These are phyloP conservation scores for Erannis defoliaria DNA, from an alignment of 2,888 invertebrate species.

Conservation along the genomic window DNA sequence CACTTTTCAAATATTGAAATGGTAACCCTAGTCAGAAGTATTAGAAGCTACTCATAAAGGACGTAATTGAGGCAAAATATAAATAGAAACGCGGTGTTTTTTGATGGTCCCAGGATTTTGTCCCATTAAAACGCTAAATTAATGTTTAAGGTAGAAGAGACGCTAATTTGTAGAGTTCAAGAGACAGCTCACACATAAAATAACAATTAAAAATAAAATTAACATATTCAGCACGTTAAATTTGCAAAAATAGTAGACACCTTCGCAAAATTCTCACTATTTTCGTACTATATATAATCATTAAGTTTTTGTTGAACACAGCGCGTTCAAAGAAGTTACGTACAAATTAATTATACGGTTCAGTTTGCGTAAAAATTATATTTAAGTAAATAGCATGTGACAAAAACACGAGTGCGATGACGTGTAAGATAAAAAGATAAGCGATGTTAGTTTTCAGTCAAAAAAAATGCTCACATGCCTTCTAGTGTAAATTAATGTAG, in stretches of 20 bases:
- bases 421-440: slow-evolving; percentile 53
- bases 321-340: slow-evolving; percentile 1
- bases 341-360: slow-evolving; percentile 12
- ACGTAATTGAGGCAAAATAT: not conserved
- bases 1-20: not conserved
- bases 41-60: not conserved
- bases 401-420: slow-evolving; percentile 54
- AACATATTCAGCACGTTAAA: slow-evolving; percentile 16
- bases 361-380: slow-evolving; percentile 24
- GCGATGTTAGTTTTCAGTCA: slow-evolving; percentile 42
- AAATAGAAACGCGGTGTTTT: slow-evolving; percentile 1
- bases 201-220: slow-evolving; percentile 29
- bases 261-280: slow-evolving; percentile 14
- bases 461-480: slow-evolving; percentile 30
- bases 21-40: not conserved
- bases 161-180: slow-evolving; percentile 12
- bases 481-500: slow-evolving; percentile 2
- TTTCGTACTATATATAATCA: slow-evolving; percentile 1
- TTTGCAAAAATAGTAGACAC: slow-evolving; percentile 6
- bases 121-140: too few relatives aligned
- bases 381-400: slow-evolving; percentile 58
- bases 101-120: too few relatives aligned
- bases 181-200: slow-evolving; percentile 31
- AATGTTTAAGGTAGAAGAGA: not conserved
- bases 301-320: slow-evolving; percentile 14